phyloP scores from a whole-genome alignment of 2,113 vertebrate genomes.

The Myotis lucifugus region DNA sequence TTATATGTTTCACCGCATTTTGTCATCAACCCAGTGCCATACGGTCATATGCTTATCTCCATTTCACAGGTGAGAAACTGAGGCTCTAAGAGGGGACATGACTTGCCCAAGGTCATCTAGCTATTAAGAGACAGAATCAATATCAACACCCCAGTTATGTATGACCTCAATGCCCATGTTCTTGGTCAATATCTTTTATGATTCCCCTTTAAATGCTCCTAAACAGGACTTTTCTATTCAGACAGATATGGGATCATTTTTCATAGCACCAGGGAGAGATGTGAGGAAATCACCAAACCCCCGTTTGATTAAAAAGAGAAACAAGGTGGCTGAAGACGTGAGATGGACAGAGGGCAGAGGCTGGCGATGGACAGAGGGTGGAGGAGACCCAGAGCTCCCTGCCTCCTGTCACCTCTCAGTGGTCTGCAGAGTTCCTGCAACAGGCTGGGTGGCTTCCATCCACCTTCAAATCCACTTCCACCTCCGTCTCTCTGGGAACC shows the following conservation, averaged over 20 bases:
- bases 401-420: neutral
- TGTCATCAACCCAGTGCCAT: neutral
- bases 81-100: neutral
- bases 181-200: neutral
- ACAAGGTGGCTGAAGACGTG: neutral
- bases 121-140: neutral
- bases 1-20: neutral
- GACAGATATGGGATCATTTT: neutral
- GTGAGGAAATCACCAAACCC: neutral
- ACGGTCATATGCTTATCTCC: neutral
- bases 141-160: neutral
- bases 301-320: slow-evolving; percentile 12
- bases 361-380: neutral
- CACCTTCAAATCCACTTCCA: neutral
- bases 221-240: neutral
- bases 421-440: neutral
- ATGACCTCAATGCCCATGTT: neutral
- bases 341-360: neutral
- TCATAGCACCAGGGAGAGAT: neutral
- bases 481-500: neutral
- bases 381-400: neutral
- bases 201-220: neutral
- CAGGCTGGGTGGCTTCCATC: neutral
- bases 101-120: neutral
- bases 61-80: slow-evolving; percentile 14